Evolutionary conservation across 2,888 invertebrate species (phyloP).

Genomic region (Congeria kusceri): DNA sequence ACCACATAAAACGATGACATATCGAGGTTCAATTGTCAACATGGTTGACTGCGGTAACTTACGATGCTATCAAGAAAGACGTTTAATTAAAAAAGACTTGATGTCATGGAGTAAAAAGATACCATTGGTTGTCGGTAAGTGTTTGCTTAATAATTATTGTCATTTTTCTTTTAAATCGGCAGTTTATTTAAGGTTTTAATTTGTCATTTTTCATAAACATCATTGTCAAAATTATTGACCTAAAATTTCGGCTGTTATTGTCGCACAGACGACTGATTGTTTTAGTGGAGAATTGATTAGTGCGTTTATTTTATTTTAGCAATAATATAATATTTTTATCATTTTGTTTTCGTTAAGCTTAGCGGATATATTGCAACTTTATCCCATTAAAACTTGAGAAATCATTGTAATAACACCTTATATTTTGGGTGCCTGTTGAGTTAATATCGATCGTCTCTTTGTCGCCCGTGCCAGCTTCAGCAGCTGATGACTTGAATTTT

Average conservation of each 20-base stretch:
- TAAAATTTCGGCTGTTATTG: slow-evolving; percentile 64
- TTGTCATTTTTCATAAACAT: slow-evolving; percentile 52
- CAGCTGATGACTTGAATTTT: neutral
- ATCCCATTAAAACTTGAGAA: neutral
- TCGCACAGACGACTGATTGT: slow-evolving; percentile 48
- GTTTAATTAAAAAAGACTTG: slow-evolving; percentile 84
- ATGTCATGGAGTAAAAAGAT: slow-evolving; percentile 85
- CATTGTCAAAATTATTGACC: slow-evolving; percentile 79
- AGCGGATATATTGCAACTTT: too few relatives aligned
- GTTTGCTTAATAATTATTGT: slow-evolving; percentile 13
- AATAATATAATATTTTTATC: too few relatives aligned
- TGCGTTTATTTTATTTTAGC: too few relatives aligned
- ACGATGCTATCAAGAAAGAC: slow-evolving; percentile 83
- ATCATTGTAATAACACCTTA: slow-evolving; percentile 46
- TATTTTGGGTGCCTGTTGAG: slow-evolving; percentile 40
- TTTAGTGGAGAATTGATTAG: neutral
- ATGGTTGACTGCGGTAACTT: slow-evolving; percentile 85
- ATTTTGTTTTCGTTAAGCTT: too few relatives aligned
- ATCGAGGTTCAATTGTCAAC: slow-evolving; percentile 68
- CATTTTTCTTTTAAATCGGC: slow-evolving; percentile 11
- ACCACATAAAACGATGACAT: slow-evolving; percentile 76
- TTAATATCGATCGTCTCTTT: slow-evolving; percentile 60
- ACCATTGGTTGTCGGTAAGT: slow-evolving; percentile 83
- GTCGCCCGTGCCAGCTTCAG: slow-evolving; percentile 36
- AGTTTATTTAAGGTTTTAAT: slow-evolving; percentile 6